Conservation (phyloP, 2,797 vertebrate species). For the Toxotes lorentzi region DNA sequence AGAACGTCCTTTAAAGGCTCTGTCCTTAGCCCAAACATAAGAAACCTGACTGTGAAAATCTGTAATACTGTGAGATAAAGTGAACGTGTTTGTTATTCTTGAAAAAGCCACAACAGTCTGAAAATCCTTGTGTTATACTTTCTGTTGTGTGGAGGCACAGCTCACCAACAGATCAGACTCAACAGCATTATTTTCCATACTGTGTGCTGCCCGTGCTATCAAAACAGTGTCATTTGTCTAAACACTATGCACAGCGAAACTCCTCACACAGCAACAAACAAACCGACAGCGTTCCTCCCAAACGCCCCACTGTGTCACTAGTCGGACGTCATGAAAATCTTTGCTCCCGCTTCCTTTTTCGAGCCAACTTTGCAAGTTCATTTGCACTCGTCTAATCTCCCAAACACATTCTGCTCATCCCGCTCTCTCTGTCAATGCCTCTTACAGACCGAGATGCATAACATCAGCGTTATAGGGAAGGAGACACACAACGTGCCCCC, state of each 20-base stretch:
- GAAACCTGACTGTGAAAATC: constrained; percentile 17
- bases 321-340: constrained; percentile 33
- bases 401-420: constrained; percentile 28
- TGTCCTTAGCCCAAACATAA: constrained; percentile 22
- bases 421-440: constrained; percentile 32
- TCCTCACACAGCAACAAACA: constrained; percentile 21
- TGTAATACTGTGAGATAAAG: neutral
- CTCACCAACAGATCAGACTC: constrained; percentile 8
- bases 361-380: constrained; percentile 43
- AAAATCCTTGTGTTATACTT: neutral
- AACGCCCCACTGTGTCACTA: constrained; percentile 24
- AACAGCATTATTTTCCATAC: neutral
- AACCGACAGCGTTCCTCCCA: neutral
- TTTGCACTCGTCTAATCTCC: constrained; percentile 54
- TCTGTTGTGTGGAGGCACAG: constrained; percentile 8
- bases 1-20: neutral
- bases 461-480: constrained; percentile 42
- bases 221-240: neutral
- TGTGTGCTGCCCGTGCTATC: constrained; percentile 5
- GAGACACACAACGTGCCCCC: constrained; percentile 38
- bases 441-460: constrained; percentile 31
- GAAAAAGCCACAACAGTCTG: neutral
- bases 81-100: neutral
- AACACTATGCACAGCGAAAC: constrained; percentile 13
- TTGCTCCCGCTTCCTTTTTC: neutral